These are phyloP conservation scores for Rhadinocentrus ornatus DNA, from an alignment of 2,797 vertebrate genomes.

Conservation along the genomic window DNA sequence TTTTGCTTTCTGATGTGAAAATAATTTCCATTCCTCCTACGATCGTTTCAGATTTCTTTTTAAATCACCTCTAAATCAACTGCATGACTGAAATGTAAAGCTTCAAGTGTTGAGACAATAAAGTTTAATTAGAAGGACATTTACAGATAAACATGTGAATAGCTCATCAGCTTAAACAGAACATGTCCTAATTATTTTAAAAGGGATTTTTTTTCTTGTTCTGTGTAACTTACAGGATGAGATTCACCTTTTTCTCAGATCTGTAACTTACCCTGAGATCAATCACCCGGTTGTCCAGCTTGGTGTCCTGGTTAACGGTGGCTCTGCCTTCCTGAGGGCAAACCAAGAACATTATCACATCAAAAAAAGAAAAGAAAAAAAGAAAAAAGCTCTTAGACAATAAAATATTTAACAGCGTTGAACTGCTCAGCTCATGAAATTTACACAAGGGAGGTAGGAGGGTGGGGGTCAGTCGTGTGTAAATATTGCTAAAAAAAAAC, in stretches of 20 bases:
- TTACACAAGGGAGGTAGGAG: background rate
- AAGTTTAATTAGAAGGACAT: background rate
- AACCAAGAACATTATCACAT: conserved; percentile 33
- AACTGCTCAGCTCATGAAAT: conserved; percentile 1
- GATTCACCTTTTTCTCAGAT: conserved; percentile 1
- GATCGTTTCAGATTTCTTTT: background rate
- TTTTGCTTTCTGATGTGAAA: conserved; percentile 1
- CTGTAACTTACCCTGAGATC: conserved; percentile 91
- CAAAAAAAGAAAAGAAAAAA: conserved; percentile 11
- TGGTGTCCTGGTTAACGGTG: conserved; percentile 98
- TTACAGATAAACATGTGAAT: background rate
- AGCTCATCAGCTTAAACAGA: background rate
- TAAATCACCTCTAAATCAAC: background rate
- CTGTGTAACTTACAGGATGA: conserved; percentile 5
- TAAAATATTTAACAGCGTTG: conserved; percentile 36
- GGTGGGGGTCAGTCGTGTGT: conserved; percentile 9
- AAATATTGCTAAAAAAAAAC: conserved; percentile 12
- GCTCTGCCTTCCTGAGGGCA: conserved; percentile 93
- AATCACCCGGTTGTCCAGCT: conserved; percentile 97
- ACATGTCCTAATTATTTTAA: conserved; percentile 1
- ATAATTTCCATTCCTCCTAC: background rate
- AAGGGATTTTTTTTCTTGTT: too few relatives aligned
- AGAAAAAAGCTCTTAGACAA: background rate
- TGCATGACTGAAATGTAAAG: background rate
- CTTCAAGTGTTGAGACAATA: background rate